A percentile compares a stretch with the other conserved stretches of the same genome.
These are phyloP conservation scores for Crocallis elinguaria DNA, from an alignment of 2,888 invertebrate species.

Conservation along the genomic window DNA sequence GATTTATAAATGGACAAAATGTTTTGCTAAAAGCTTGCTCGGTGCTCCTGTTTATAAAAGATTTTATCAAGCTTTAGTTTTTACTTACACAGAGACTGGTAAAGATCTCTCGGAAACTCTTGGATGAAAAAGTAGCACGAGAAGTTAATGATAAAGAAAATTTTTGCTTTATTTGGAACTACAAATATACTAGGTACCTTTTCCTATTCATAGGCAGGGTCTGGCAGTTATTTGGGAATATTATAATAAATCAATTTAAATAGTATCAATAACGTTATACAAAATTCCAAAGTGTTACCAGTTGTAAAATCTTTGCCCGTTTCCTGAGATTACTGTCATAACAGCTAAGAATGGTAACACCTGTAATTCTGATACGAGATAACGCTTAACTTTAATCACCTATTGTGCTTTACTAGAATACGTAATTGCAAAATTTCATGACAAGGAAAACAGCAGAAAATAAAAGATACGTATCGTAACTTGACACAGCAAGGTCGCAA, in stretches of 20 bases:
- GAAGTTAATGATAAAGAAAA: too few relatives aligned
- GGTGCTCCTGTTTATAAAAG: constrained; percentile 10
- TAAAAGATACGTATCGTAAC: constrained; percentile 49
- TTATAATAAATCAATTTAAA: too few relatives aligned
- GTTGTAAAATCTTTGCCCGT: too few relatives aligned
- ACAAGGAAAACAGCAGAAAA: constrained; percentile 50
- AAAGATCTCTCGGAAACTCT: constrained; percentile 6
- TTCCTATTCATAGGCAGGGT: too few relatives aligned
- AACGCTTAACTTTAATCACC: constrained; percentile 3
- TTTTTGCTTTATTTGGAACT: too few relatives aligned
- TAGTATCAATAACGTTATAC: too few relatives aligned
- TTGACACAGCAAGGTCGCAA: constrained; percentile 64
- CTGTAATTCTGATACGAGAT: not conserved
- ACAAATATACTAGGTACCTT: too few relatives aligned
- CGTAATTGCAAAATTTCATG: constrained; percentile 38
- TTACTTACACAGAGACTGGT: constrained; percentile 1
- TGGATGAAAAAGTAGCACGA: too few relatives aligned
- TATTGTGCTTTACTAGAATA: constrained; percentile 39
- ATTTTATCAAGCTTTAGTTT: constrained; percentile 18
- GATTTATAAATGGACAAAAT: constrained; percentile 5
- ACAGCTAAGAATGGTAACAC: not conserved
- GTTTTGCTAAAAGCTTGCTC: constrained; percentile 12
- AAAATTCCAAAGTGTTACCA: too few relatives aligned
- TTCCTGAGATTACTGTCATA: not conserved
- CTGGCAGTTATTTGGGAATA: too few relatives aligned